Percentiles rank a stretch among this genome's conserved stretches.
Conservation (phyloP, 2,113 vertebrate species). For the Lipotes vexillifer region DNA sequence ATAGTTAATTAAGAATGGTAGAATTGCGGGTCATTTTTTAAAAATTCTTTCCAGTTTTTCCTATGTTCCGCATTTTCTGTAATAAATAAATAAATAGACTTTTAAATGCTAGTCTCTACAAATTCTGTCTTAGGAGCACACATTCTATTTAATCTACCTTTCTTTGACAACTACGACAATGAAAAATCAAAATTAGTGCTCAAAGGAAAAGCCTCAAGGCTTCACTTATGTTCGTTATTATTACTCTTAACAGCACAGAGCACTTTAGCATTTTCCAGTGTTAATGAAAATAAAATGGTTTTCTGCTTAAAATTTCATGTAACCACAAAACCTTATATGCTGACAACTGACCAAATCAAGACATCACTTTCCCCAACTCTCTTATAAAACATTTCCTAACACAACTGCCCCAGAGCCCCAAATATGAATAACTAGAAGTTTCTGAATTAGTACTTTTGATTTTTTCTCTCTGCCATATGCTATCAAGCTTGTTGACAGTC, state of each 20-base stretch:
- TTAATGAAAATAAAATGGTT: not conserved
- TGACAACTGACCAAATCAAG: not conserved
- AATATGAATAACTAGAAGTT: not conserved
- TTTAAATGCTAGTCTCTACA: not conserved
- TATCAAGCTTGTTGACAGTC: not conserved
- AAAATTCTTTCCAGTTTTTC: not conserved
- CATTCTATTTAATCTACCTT: not conserved
- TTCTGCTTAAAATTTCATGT: not conserved
- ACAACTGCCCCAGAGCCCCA: not conserved
- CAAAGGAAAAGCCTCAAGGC: not conserved
- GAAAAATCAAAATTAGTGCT: not conserved
- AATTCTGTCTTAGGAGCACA: not conserved
- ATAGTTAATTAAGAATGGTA: not conserved
- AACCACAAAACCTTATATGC: not conserved
- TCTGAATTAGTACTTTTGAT: not conserved
- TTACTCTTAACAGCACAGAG: not conserved
- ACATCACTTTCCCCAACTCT: not conserved
- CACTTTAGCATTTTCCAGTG: not conserved
- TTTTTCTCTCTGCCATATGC: not conserved
- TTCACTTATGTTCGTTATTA: not conserved
- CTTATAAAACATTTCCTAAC: not conserved
- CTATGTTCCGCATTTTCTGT: not conserved
- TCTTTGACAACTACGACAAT: not conserved
- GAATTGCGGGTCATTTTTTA: not conserved
- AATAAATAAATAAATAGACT: not conserved